A percentile compares a stretch with the other conserved stretches of the same genome.
Conservation (phyloP, 2,888 invertebrate species). For the Chloroclystis v-ata region DNA sequence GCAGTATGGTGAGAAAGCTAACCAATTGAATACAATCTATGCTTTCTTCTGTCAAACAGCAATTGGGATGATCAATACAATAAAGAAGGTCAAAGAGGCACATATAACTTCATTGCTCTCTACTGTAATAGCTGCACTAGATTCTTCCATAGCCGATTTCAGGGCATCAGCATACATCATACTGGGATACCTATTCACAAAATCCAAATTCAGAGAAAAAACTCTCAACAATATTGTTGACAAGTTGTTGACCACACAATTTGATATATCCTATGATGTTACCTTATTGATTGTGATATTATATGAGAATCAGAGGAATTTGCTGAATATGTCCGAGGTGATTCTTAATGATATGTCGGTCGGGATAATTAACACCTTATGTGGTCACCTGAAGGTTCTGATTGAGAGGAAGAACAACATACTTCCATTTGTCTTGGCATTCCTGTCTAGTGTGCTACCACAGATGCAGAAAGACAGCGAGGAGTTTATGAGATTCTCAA, state of each 20-base stretch:
- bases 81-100: constrained; percentile 76
- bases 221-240: constrained; percentile 80
- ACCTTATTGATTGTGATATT: constrained; percentile 82
- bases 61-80: constrained; percentile 82
- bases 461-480: constrained; percentile 70
- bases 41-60: constrained; percentile 89
- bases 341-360: constrained; percentile 70
- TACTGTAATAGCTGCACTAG: constrained; percentile 83
- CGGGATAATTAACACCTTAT: constrained; percentile 53
- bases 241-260: constrained; percentile 55
- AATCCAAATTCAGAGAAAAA: constrained; percentile 79
- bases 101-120: constrained; percentile 84
- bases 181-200: constrained; percentile 82
- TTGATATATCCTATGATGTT: constrained; percentile 76
- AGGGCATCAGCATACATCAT: constrained; percentile 86
- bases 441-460: constrained; percentile 74
- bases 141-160: constrained; percentile 83
- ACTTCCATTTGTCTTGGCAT: constrained; percentile 74
- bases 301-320: constrained; percentile 80
- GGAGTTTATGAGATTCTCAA: constrained; percentile 65
- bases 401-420: constrained; percentile 76
- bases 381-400: constrained; percentile 71
- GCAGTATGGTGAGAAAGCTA: constrained; percentile 77
- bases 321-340: constrained; percentile 68
- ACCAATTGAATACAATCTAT: constrained; percentile 82